Base-by-base conservation (phyloP, 1,140 invertebrate genomes). In the Meloidogyne exigua region DNA sequence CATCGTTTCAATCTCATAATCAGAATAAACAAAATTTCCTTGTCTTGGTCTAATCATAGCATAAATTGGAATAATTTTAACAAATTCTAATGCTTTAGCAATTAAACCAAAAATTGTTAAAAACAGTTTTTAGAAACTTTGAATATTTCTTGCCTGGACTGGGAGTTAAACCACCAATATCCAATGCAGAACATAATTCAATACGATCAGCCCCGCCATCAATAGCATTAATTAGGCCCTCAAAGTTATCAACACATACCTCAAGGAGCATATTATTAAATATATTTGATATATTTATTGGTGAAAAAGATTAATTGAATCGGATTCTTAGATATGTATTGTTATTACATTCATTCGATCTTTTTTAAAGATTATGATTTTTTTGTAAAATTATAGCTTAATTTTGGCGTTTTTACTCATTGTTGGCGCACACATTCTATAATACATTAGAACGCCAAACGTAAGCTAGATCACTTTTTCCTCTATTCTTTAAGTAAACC, bases 151-250 rank as follows among this genome's bases (percentile, higher is more conserved):
- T 73, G 57, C 72, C 72, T 18, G 66, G 71, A 18, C 74, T 66
- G 11, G 76, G 76, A 15, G 76, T 77, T 13, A 77, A 36, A 62
- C 76, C 76, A 66, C 76, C 76, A 39, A 77, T 11, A 12, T 76
- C 72, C 7, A 77, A 68, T 2, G 76, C 75, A 25, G 76, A 77
- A 39, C 76, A 77, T 62, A 77, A 65, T 68, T 77, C 76, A 44
- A 77, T 75, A 15, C 76, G 76, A 65, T 77, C 75, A 11, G 76
- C 76, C 39, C 76, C 76, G 11, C 76, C 76, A n/a, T 32, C 49
- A 57, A 77, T 28, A 28, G 76, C 76, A 1, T 73, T 76, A 32
- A 15, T 26, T 18, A 77, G n/a, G 21, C 76, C 76, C 26, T 79
- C 76, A 18, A 64, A 23, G 21, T 26, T 66, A 28, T 77, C 76